Evolutionary conservation across 2,888 invertebrate genomes (phyloP).

Genomic region (Megaustenia siamemsis): DNA sequence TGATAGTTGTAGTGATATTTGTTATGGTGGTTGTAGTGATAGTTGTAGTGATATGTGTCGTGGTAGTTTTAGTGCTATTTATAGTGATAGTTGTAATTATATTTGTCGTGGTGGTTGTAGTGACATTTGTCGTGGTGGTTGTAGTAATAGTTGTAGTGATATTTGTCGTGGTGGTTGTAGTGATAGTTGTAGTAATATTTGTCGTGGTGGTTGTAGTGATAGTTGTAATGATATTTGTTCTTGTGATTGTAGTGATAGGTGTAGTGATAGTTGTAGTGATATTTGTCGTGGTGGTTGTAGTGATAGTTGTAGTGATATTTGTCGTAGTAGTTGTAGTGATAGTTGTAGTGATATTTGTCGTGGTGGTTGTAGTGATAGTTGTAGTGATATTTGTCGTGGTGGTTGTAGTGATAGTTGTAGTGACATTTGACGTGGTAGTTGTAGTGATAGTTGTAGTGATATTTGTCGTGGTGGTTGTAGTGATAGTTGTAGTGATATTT

Average conservation of each 20-base stretch:
- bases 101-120: constrained; percentile 16
- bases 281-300: not conserved
- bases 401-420: too few species aligned
- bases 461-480: too few species aligned
- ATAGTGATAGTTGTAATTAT: not conserved
- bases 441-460: too few species aligned
- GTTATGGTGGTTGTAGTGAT: constrained; percentile 21
- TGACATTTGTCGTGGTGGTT: constrained; percentile 18
- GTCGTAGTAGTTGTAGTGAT: too few species aligned
- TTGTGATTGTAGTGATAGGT: too few species aligned
- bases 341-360: too few species aligned
- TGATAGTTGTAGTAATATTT: constrained; percentile 21
- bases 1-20: not conserved
- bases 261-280: constrained; percentile 26
- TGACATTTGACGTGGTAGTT: too few species aligned
- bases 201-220: not conserved
- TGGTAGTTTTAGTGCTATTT: constrained; percentile 12
- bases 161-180: constrained; percentile 26
- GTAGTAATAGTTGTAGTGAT: constrained; percentile 33
- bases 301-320: too few species aligned
- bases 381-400: too few species aligned
- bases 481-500: too few species aligned
- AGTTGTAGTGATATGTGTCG: not conserved
- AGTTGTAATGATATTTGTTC: not conserved
- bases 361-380: too few species aligned